Conservation (phyloP, 2,113 vertebrate species). For the Cinclus cinclus region DNA sequence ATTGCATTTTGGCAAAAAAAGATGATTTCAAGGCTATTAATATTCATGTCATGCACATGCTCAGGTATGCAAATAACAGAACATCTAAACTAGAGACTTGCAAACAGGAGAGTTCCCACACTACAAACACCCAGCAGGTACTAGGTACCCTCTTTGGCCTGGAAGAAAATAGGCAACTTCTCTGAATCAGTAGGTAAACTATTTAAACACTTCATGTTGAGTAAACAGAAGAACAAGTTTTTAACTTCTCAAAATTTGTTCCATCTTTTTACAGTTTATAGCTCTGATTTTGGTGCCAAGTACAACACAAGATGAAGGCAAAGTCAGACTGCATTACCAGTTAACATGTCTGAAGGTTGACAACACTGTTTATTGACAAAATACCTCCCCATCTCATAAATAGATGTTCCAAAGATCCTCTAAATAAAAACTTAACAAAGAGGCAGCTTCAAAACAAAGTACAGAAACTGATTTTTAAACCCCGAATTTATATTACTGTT, state of each 20-base stretch:
- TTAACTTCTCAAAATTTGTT: conserved; percentile 29
- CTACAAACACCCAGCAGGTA: conserved; percentile 38
- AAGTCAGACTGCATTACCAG: conserved; percentile 43
- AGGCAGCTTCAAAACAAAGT: conserved; percentile 21
- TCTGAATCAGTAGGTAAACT: conserved; percentile 54
- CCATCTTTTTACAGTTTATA: conserved; percentile 42
- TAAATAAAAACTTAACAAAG: conserved; percentile 13
- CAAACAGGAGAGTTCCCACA: conserved; percentile 41
- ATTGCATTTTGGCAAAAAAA: conserved; percentile 62
- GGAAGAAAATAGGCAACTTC: conserved; percentile 57
- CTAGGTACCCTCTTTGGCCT: conserved; percentile 65
- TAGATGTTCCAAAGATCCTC: neutral
- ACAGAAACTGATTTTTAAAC: conserved; percentile 48
- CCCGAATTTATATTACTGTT: neutral
- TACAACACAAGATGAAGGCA: neutral
- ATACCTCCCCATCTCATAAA: neutral
- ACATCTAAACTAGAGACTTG: conserved; percentile 61
- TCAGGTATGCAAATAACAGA: conserved; percentile 64
- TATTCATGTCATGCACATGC: conserved; percentile 57
- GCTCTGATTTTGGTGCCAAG: conserved; percentile 15
- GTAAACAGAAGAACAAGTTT: conserved; percentile 52
- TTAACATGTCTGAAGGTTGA: conserved; percentile 40
- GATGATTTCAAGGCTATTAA: conserved; percentile 59
- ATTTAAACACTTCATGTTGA: conserved; percentile 39
- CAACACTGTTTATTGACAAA: conserved; percentile 43